Evolutionary conservation across 2,797 vertebrate genomes (phyloP).

Genomic region (Esox masquinongy): DNA sequence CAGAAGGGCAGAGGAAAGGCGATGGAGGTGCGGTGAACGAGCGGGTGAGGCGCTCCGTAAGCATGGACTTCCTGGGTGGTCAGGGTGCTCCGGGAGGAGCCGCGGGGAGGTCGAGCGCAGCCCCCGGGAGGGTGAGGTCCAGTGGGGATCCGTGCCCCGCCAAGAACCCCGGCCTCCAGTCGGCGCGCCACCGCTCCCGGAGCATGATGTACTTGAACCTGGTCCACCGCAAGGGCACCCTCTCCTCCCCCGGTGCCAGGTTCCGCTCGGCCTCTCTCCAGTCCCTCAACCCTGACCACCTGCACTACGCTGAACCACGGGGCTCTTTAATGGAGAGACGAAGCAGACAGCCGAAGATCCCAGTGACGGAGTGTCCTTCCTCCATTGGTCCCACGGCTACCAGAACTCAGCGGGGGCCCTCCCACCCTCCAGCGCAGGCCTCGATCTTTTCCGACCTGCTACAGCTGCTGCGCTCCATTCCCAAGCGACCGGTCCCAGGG

Average conservation of each 20-base stretch:
- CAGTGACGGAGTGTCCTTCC: conserved; percentile 14
- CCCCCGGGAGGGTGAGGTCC: conserved; percentile 33
- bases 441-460: conserved; percentile 70
- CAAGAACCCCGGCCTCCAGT: conserved; percentile 48
- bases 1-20: conserved; percentile 43
- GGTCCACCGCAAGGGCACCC: conserved; percentile 56
- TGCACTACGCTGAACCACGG: conserved; percentile 11
- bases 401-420: conserved; percentile 7
- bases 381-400: conserved; percentile 28
- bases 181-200: conserved; percentile 44
- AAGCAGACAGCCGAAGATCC: conserved; percentile 38
- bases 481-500: conserved; percentile 50
- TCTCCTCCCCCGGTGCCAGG: conserved; percentile 51
- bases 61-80: conserved; percentile 61
- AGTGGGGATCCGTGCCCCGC: conserved; percentile 11
- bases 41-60: conserved; percentile 64
- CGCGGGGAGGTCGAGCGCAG: conserved; percentile 26
- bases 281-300: conserved; percentile 60
- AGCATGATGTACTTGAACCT: conserved; percentile 72
- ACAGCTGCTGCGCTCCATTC: conserved; percentile 66
- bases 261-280: conserved; percentile 64
- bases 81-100: conserved; percentile 33
- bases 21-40: conserved; percentile 13
- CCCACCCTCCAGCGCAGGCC: conserved; percentile 40
- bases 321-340: conserved; percentile 42